Conservation (phyloP, 2,113 vertebrate genomes). For the Malurus elegans region DNA sequence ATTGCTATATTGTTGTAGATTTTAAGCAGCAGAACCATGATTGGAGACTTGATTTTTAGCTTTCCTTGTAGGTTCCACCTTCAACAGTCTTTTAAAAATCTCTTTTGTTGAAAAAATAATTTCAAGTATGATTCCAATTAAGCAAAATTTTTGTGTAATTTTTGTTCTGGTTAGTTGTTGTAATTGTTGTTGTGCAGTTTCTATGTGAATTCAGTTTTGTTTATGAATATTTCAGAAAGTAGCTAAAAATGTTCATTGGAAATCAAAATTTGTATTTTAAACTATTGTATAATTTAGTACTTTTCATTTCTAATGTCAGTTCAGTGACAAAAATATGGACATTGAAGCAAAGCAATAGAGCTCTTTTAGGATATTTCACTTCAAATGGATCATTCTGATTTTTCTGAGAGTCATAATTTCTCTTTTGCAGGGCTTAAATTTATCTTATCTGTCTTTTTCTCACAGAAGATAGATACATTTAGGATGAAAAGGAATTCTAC, state of each 20-base stretch:
- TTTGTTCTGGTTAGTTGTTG: not conserved
- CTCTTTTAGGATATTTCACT: not conserved
- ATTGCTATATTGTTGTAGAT: not conserved
- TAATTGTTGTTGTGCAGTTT: not conserved
- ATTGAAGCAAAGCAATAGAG: not conserved
- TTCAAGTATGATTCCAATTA: not conserved
- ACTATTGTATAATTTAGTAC: not conserved
- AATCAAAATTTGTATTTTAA: not conserved
- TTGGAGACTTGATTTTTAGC: not conserved
- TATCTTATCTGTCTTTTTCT: not conserved
- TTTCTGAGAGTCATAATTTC: not conserved
- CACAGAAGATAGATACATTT: not conserved
- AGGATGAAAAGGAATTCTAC: not conserved
- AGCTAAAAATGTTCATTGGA: not conserved
- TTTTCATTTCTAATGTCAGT: not conserved
- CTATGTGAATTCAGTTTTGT: not conserved
- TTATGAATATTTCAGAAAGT: not conserved
- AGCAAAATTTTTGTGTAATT: not conserved
- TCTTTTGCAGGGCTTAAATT: not conserved
- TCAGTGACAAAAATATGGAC: not conserved
- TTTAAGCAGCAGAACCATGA: not conserved
- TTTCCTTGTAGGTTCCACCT: not conserved
- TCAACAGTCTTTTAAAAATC: not conserved
- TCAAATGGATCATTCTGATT: not conserved
- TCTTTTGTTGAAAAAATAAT: not conserved